These are phyloP conservation scores for Drosophila kohkoa DNA, from an alignment of 1,140 invertebrate genomes.

Conservation along the genomic window DNA sequence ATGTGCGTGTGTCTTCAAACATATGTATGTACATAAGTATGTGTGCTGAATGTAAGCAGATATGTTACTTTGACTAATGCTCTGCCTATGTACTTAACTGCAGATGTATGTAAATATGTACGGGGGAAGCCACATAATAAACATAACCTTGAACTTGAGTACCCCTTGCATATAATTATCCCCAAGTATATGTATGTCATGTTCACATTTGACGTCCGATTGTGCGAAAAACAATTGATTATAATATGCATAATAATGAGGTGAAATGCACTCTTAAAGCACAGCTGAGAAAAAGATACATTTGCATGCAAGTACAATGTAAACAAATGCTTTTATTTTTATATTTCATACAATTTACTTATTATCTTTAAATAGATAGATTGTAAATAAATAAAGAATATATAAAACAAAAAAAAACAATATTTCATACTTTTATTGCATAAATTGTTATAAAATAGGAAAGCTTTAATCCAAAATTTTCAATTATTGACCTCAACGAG, in stretches of 20 bases:
- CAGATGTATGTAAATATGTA: constrained; percentile 2
- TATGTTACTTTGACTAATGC: too few relatives aligned
- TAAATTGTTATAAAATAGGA: too few relatives aligned
- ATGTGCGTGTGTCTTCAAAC: background rate
- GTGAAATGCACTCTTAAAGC: background rate
- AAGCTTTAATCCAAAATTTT: too few relatives aligned
- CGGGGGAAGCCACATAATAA: background rate
- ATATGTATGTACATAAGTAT: background rate
- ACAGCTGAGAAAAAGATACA: background rate
- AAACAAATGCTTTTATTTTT: too few relatives aligned
- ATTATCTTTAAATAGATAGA: too few relatives aligned
- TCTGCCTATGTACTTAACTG: background rate
- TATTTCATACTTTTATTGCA: too few relatives aligned
- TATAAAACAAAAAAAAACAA: too few relatives aligned
- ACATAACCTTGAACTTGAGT: constrained; percentile 13
- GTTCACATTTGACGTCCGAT: background rate
- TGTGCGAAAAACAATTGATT: constrained; percentile 2
- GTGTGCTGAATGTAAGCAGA: background rate
- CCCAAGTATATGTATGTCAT: background rate
- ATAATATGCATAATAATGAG: background rate
- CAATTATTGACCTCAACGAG: too few relatives aligned
- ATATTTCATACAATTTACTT: too few relatives aligned
- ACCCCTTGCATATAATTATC: background rate
- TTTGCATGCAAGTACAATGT: too few relatives aligned
- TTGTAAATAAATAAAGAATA: too few relatives aligned